Evolutionary conservation across 2,888 invertebrate species (phyloP).

Genomic region (Nomada ruficornis): DNA sequence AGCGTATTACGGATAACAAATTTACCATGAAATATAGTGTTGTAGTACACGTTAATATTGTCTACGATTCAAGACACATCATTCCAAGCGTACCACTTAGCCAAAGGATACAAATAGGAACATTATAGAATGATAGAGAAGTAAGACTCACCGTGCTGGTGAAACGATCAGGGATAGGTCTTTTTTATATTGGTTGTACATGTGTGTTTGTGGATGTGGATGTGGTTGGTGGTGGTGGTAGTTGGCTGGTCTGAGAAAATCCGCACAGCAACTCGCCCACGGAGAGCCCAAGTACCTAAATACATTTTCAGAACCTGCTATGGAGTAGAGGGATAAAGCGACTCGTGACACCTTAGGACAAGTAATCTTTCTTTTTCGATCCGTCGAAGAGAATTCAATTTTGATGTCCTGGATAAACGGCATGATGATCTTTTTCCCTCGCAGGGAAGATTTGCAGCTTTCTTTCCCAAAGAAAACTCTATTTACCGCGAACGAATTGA

Average conservation of each 20-base stretch:
- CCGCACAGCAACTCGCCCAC: slow-evolving; percentile 76
- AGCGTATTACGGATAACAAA: no score
- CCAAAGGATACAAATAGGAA: slow-evolving; percentile 52
- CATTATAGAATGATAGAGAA: slow-evolving; percentile 69
- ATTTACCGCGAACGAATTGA: slow-evolving; percentile 33
- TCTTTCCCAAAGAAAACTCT: background rate
- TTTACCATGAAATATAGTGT: background rate
- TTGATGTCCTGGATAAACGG: slow-evolving; percentile 30
- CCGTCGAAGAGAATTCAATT: slow-evolving; percentile 43
- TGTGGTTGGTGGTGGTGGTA: slow-evolving; percentile 64
- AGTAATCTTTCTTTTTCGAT: slow-evolving; percentile 45
- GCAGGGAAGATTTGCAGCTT: background rate
- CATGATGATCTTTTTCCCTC: slow-evolving; percentile 11
- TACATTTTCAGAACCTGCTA: slow-evolving; percentile 73
- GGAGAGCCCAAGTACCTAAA: slow-evolving; percentile 74
- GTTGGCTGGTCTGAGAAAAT: slow-evolving; percentile 77
- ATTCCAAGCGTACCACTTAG: slow-evolving; percentile 27
- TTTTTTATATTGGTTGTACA: slow-evolving; percentile 73
- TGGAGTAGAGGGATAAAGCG: slow-evolving; percentile 70
- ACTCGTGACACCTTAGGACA: slow-evolving; percentile 58
- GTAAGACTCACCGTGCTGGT: slow-evolving; percentile 82
- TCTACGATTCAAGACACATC: slow-evolving; percentile 25
- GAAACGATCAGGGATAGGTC: slow-evolving; percentile 80
- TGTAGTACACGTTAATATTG: background rate
- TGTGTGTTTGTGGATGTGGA: slow-evolving; percentile 75